phyloP scores from a whole-genome alignment of 2,888 invertebrate genomes.

The Melolontha melolontha region DNA sequence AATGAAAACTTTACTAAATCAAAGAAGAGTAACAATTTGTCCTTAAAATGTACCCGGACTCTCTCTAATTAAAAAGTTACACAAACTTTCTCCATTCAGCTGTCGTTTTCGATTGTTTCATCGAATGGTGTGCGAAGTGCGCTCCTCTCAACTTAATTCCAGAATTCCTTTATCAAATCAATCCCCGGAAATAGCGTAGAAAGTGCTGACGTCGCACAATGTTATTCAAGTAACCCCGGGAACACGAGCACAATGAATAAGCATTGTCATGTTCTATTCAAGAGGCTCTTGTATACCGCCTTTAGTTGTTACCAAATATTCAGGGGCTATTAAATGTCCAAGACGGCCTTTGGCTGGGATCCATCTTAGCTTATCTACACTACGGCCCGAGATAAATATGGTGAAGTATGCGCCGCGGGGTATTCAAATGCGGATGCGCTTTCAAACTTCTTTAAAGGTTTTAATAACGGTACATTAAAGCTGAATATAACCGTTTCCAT shows the following conservation, averaged over 20 bases:
- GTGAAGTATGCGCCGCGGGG: constrained; percentile 5
- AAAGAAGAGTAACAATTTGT: constrained; percentile 20
- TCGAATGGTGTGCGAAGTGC: constrained; percentile 25
- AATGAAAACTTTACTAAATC: neutral
- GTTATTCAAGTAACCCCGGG: constrained; percentile 30
- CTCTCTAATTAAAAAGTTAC: constrained; percentile 29
- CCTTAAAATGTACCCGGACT: constrained; percentile 6
- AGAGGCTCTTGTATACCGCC: constrained; percentile 27
- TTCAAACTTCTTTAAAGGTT: constrained; percentile 32
- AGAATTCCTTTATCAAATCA: constrained; percentile 41
- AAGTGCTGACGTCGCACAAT: constrained; percentile 25
- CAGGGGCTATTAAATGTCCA: constrained; percentile 15
- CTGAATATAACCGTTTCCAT: constrained; percentile 24
- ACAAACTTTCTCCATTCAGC: constrained; percentile 21
- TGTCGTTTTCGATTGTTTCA: constrained; percentile 37
- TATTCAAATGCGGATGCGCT: constrained; percentile 29
- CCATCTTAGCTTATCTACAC: constrained; percentile 1
- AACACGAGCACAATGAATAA: constrained; percentile 35
- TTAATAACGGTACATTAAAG: constrained; percentile 37
- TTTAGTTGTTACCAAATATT: constrained; percentile 14
- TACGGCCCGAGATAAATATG: constrained; percentile 2
- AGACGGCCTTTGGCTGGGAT: neutral
- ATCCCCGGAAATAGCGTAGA: constrained; percentile 18
- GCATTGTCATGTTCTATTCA: constrained; percentile 40
- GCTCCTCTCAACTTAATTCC: constrained; percentile 38